Percentiles rank a stretch among this genome's conserved stretches.
These are phyloP conservation scores for Petrocephalus zakoni DNA, from an alignment of 2,113 vertebrate species.

Conservation along the genomic window DNA sequence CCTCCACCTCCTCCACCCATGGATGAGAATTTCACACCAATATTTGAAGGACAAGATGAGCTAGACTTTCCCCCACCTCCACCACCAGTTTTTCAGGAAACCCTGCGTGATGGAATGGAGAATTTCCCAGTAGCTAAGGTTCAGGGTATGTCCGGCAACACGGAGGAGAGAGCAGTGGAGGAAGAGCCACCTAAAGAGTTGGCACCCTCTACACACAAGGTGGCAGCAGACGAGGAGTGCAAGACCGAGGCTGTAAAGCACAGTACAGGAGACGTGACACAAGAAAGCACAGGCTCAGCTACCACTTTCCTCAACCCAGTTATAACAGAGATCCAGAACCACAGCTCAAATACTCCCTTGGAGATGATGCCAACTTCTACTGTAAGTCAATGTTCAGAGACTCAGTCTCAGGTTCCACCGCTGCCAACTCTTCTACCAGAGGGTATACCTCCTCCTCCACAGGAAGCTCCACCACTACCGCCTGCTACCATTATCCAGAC, in stretches of 20 bases:
- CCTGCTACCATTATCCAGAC: neutral
- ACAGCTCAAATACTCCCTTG: neutral
- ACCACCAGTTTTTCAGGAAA: slow-evolving; percentile 44
- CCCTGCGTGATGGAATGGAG: slow-evolving; percentile 28
- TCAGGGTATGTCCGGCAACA: neutral
- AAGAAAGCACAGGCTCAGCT: slow-evolving; percentile 17
- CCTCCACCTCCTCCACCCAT: slow-evolving; percentile 78
- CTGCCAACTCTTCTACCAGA: neutral
- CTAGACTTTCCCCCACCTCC: slow-evolving; percentile 65
- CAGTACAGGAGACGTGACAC: neutral
- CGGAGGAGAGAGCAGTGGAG: neutral
- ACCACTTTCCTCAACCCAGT: neutral
- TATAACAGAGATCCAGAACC: neutral
- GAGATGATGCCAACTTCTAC: neutral
- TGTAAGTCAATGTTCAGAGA: neutral
- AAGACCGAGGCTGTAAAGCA: neutral
- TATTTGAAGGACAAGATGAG: slow-evolving; percentile 79
- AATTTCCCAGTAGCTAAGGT: slow-evolving; percentile 12
- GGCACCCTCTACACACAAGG: neutral
- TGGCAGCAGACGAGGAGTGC: neutral
- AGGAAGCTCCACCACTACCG: slow-evolving; percentile 24
- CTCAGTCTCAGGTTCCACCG: neutral
- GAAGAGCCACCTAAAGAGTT: slow-evolving; percentile 29
- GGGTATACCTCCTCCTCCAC: slow-evolving; percentile 11
- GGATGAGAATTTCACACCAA: slow-evolving; percentile 67